These are phyloP conservation scores for Plebejus anna DNA, from an alignment of 2,888 invertebrate species.

Conservation along the genomic window DNA sequence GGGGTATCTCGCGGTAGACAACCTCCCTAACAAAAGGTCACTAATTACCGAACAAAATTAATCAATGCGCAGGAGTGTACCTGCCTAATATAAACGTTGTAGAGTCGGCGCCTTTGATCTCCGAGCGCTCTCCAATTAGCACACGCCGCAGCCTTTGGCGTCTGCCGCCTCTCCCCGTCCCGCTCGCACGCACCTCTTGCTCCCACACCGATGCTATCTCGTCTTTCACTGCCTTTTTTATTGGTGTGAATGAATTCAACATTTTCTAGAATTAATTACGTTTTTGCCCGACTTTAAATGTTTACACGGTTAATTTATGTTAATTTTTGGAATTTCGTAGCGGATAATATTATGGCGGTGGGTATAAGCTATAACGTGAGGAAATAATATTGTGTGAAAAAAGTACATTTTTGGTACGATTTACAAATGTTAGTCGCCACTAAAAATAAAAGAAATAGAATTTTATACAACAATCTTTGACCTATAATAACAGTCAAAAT, in stretches of 20 bases:
- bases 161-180: slow-evolving; percentile 58
- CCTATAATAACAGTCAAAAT: too few relatives aligned
- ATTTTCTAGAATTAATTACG: slow-evolving; percentile 15
- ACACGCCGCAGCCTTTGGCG: slow-evolving; percentile 75
- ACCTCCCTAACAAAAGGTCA: slow-evolving; percentile 58
- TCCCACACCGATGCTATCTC: slow-evolving; percentile 31
- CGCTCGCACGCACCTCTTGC: slow-evolving; percentile 42
- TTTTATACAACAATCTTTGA: too few relatives aligned
- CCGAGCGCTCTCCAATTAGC: slow-evolving; percentile 75
- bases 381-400: neutral
- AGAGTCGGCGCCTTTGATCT: slow-evolving; percentile 70
- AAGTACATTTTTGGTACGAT: neutral
- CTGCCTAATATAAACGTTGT: slow-evolving; percentile 76
- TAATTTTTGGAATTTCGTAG: neutral
- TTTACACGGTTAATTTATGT: slow-evolving; percentile 17
- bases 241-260: slow-evolving; percentile 18
- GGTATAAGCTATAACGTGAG: neutral
- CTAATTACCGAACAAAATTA: slow-evolving; percentile 76
- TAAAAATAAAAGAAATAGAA: too few relatives aligned
- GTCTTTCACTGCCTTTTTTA: slow-evolving; percentile 15
- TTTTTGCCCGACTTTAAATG: neutral
- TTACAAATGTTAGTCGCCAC: too few relatives aligned
- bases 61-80: slow-evolving; percentile 64
- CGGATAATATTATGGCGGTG: neutral
- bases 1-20: slow-evolving; percentile 1